Evolutionary conservation across 92 coral and sea anemone genomes (phyloP).

Genomic region (Bergia puertoricense): DNA sequence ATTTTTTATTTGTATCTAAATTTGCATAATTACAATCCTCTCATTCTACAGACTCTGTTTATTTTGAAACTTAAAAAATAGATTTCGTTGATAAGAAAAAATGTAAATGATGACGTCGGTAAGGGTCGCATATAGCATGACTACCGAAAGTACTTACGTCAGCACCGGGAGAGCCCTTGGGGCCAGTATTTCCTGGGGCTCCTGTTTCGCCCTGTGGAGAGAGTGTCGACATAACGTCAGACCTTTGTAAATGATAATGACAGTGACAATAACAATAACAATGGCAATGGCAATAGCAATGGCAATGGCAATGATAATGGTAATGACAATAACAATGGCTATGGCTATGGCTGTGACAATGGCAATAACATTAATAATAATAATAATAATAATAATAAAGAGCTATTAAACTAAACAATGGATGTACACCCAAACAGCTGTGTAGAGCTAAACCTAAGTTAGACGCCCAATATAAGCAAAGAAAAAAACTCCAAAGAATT

Average conservation of each 20-base stretch:
- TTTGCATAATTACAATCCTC: no score
- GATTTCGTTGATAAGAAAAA: not conserved
- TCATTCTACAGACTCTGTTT: not conserved
- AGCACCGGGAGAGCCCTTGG: not conserved
- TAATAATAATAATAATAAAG: no score
- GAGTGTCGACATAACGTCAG: not conserved
- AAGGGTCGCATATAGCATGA: not conserved
- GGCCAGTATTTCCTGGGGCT: not conserved
- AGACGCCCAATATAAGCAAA: not conserved
- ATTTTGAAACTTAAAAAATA: not conserved
- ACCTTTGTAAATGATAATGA: not conserved
- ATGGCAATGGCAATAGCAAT: no score
- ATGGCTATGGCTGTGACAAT: no score
- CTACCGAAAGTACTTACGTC: slow-evolving; percentile 1
- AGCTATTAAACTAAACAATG: not conserved
- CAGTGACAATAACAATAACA: no score
- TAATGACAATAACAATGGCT: no score
- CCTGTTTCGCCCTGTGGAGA: slow-evolving; percentile 6
- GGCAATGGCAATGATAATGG: no score
- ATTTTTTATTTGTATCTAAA: no score
- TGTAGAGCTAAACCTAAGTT: not conserved
- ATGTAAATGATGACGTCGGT: no score
- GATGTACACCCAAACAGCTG: not conserved
- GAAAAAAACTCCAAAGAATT: no score
- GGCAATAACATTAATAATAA: no score